Base-by-base conservation (phyloP, 2,888 invertebrate species). In the Lycia hirtaria region DNA sequence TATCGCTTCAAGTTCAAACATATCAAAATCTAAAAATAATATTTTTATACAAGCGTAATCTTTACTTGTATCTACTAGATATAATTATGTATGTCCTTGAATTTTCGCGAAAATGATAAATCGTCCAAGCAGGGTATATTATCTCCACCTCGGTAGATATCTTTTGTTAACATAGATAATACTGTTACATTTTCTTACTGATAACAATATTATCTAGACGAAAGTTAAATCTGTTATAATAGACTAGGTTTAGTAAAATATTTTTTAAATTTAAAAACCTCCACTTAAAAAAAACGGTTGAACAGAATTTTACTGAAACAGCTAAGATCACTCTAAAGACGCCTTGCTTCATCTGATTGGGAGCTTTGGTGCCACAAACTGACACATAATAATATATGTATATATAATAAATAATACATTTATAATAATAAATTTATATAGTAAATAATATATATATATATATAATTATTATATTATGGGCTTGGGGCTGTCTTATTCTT, bases 91-190 rank as follows among this genome's bases (percentile, higher is more conserved):
- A n/a, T n/a, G n/a, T n/a, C 43, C 53, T 53, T 44, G 49, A 30
- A 58, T 38, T 37, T 35, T 32, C 26, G 44, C 47, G 48, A 49
- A 58, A 38, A 19, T 49, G 38, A 58, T 58, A 44, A 48, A 58
- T 48, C 43, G 30, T 38, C 14, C 12, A 14, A 26, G 51, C 40
- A 43, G 43, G 43, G 41, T 52, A n/a, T 47, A 41, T 52, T 52
- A 51, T 52, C 57, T 51, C 33, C 2, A 20, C 12, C 12, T 4
- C 17, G 19, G n/a, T n/a, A n/a, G n/a, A 41, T 57, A 47, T 37
- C 47, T 47, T 28, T 47, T 47, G 50, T 48, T 41, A 47, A 35
- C 56, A 30, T 12, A 26, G 57, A 57, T 57, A 56, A 56, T 45
- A 56, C 28, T 30, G 41, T 41, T 28, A 48, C 35, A 35, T 44